Percentiles rank a stretch among this genome's conserved stretches.
Conservation (phyloP, 2,888 invertebrate genomes). For the Drosophila kanekoi region DNA sequence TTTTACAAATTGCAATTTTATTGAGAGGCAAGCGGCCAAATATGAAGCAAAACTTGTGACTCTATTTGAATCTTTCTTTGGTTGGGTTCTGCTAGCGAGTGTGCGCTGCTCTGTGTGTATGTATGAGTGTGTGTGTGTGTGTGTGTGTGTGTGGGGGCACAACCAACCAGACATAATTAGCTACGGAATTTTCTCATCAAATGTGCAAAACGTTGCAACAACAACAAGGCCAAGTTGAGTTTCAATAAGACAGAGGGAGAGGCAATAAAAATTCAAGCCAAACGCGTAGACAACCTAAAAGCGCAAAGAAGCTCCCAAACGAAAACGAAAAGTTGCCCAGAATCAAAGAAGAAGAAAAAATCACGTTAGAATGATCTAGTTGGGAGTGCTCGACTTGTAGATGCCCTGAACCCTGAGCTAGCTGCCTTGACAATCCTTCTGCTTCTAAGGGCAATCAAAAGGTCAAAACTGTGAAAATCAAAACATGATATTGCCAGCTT, state of each 20-base stretch:
- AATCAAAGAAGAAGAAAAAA: constrained; percentile 32
- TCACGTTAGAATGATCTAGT: not conserved
- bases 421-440: too few relatives aligned
- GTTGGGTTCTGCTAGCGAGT: constrained; percentile 1
- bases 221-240: constrained; percentile 21
- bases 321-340: constrained; percentile 63
- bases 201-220: constrained; percentile 64
- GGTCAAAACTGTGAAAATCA: not conserved
- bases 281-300: constrained; percentile 52
- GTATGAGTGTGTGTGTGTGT: constrained; percentile 26
- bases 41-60: constrained; percentile 63
- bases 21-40: constrained; percentile 63
- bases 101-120: not conserved
- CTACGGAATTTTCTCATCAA: constrained; percentile 77
- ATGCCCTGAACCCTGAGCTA: too few relatives aligned
- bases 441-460: too few relatives aligned
- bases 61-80: constrained; percentile 50
- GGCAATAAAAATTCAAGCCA: constrained; percentile 54
- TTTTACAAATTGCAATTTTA: constrained; percentile 75
- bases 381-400: too few relatives aligned
- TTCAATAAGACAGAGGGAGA: constrained; percentile 21
- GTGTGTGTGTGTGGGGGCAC: constrained; percentile 43
- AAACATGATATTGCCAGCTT: not conserved
- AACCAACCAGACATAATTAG: constrained; percentile 76
- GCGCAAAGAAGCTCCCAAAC: constrained; percentile 53